Base-by-base conservation (phyloP, 2,113 vertebrate species). In the Urocolius indicus region DNA sequence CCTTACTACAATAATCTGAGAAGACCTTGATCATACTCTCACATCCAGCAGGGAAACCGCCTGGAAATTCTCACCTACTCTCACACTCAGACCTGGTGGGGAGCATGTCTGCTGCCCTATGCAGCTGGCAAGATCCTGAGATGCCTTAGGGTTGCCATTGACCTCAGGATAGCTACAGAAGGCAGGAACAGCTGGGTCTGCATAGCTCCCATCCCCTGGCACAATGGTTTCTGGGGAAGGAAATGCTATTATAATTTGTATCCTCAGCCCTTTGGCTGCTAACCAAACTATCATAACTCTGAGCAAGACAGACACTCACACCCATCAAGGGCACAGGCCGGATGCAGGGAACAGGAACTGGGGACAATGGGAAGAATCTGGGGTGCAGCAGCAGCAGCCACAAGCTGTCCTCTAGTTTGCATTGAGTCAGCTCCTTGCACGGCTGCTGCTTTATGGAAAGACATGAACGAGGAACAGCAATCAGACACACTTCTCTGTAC, bases 301-400 rank as follows among this genome's bases (percentile, higher is more conserved):
- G 76, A 81, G 90, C 55, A 52, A 71, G 90, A 93, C 91, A 36
- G 93, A 58, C 71, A 30, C 80, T 91, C 43, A 6, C 65, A 12
- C 38, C 61, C 94, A 76, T 89, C 74, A 5, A 94, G 91, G 93
- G 94, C 92, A 93, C 55, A 8, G 94, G 67, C 89, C 80, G 91
- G 94, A 94, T 77, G 82, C 93, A 54, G 80, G 71, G 63, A 72
- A 95, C 95, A 96, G 96, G 96, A 95, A 90, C 90, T 89, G 93
- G 94, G 93, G 92, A 95, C 90, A 95, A 92, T 96, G 92, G 95
- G 94, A 84, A 90, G 75, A 36, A 67, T 41, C 55, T 80, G 93
- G 91, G 94, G 68, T 9, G 89, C 93, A 91, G 77, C 80, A 87
- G 73, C 80, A 68, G 63, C 80, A 61, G 78, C 74, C 32, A 20